Conservation (phyloP, 2,113 vertebrate genomes). For the Chiloscyllium plagiosum region DNA sequence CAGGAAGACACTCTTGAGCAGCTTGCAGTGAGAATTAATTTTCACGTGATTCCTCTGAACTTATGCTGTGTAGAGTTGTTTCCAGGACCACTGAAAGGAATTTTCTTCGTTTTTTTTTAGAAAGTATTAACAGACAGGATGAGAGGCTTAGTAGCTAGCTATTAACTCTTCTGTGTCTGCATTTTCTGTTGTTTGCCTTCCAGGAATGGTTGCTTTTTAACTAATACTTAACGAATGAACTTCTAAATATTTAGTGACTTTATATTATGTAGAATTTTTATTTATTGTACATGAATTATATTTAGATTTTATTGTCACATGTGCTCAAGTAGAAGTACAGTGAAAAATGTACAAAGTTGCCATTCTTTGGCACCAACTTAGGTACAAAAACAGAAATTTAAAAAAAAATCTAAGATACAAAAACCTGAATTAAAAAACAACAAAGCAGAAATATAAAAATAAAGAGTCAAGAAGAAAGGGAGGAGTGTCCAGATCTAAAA, state of each 20-base stretch:
- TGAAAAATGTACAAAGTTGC: too few species aligned
- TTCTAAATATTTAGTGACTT: neutral
- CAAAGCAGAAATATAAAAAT: too few species aligned
- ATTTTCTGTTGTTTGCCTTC: neutral
- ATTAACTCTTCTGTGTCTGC: neutral
- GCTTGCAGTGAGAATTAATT: constrained; percentile 58
- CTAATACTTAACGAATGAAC: neutral
- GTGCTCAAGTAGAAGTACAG: too few species aligned
- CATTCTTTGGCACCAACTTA: too few species aligned
- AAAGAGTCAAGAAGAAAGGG: too few species aligned
- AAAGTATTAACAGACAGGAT: neutral
- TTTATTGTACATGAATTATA: neutral
- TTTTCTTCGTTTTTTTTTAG: constrained; percentile 49
- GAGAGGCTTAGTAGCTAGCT: neutral
- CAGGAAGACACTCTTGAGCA: constrained; percentile 54
- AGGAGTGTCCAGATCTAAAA: too few species aligned
- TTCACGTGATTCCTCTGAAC: constrained; percentile 60
- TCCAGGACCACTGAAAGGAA: constrained; percentile 61
- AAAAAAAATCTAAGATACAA: too few species aligned
- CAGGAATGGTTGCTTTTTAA: neutral
- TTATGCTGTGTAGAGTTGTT: constrained; percentile 50
- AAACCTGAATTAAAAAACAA: too few species aligned
- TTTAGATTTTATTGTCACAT: too few species aligned
- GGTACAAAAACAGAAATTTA: too few species aligned
- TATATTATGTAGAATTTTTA: neutral